Conservation (phyloP, 2,888 invertebrate species). For the Papilio demoleus region DNA sequence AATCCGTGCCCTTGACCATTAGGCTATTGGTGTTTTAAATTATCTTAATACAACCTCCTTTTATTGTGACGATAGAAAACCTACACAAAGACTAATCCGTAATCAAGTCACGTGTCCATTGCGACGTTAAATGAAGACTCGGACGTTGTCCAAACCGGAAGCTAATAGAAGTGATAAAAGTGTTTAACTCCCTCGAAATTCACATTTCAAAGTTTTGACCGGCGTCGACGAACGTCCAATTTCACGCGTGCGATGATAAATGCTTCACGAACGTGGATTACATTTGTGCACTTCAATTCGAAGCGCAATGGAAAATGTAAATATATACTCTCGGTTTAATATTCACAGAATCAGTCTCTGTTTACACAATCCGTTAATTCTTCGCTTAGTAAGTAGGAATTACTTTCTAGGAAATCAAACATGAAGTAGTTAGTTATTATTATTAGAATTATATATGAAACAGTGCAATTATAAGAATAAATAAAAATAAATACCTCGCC, state of each 20-base stretch:
- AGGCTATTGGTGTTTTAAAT: no score
- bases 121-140: constrained; percentile 37
- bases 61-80: constrained; percentile 3
- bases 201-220: constrained; percentile 27
- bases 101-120: constrained; percentile 29
- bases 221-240: constrained; percentile 19
- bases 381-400: not conserved
- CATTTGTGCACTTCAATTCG: constrained; percentile 26
- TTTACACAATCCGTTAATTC: not conserved
- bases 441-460: not conserved
- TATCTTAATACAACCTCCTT: constrained; percentile 1
- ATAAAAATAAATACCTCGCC: no score
- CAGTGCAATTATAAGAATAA: not conserved
- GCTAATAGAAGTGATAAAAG: constrained; percentile 34
- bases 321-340: constrained; percentile 15
- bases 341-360: constrained; percentile 17
- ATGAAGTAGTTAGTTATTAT: not conserved
- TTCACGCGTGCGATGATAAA: constrained; percentile 18
- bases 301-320: constrained; percentile 11
- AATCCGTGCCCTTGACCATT: no score
- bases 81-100: constrained; percentile 5
- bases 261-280: constrained; percentile 14
- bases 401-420: not conserved
- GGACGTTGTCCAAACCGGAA: constrained; percentile 25
- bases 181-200: constrained; percentile 32